These are phyloP conservation scores for Mugil cephalus DNA, from an alignment of 2,113 vertebrate genomes.

Conservation along the genomic window DNA sequence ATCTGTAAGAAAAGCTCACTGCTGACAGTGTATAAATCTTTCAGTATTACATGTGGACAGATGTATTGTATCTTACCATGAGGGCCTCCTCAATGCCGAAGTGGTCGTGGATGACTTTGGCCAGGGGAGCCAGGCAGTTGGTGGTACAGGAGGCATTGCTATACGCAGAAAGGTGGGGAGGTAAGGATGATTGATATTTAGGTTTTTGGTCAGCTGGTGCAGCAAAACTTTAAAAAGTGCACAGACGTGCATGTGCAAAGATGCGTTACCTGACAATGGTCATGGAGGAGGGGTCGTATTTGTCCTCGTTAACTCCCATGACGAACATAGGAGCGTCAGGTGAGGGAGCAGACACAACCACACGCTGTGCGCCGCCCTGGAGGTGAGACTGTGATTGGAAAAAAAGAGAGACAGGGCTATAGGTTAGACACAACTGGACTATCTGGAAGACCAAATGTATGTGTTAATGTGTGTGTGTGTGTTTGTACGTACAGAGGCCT, in stretches of 20 bases:
- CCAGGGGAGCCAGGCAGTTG: constrained; percentile 92
- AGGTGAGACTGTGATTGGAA: constrained; percentile 81
- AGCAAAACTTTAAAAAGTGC: neutral
- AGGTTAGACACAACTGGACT: neutral
- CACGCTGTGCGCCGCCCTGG: constrained; percentile 86
- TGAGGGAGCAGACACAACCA: constrained; percentile 89
- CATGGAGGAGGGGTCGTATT: constrained; percentile 88
- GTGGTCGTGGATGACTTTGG: constrained; percentile 90
- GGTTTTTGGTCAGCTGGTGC: neutral
- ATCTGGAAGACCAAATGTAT: neutral
- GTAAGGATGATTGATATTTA: neutral
- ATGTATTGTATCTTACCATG: constrained; percentile 84
- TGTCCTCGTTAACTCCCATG: constrained; percentile 92
- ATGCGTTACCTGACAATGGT: constrained; percentile 87
- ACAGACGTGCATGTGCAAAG: neutral
- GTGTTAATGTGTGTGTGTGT: neutral
- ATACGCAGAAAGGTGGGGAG: constrained; percentile 57
- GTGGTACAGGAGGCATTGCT: constrained; percentile 94
- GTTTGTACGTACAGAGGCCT: constrained; percentile 83
- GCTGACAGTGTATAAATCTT: neutral
- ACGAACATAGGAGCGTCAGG: constrained; percentile 92
- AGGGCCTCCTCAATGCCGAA: constrained; percentile 91
- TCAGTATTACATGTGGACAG: neutral
- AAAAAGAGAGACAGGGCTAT: neutral
- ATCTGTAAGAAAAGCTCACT: neutral